A percentile compares a stretch with the other conserved stretches of the same genome.
Conservation (phyloP, 1,140 invertebrate genomes). For the Magallana angulata region DNA sequence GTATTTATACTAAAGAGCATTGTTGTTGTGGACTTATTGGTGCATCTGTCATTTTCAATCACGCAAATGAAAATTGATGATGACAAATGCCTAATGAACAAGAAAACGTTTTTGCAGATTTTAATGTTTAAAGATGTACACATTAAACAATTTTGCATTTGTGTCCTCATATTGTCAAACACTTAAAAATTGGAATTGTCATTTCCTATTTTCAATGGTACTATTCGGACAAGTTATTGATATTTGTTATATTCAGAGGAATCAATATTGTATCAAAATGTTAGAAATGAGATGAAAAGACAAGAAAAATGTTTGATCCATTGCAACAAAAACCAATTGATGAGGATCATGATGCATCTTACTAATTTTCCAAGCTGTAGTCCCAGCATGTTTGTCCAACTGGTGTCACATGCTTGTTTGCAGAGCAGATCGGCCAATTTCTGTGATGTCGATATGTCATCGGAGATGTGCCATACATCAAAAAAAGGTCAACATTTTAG, state of each 20-base stretch:
- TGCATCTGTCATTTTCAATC: slow-evolving; percentile 8
- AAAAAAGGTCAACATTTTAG: slow-evolving; percentile 52
- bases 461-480: slow-evolving; percentile 59
- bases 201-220: too few species aligned
- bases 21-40: neutral
- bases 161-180: too few species aligned
- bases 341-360: slow-evolving; percentile 16
- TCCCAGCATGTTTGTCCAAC: slow-evolving; percentile 53
- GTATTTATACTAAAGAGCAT: too few species aligned
- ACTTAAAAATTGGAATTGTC: too few species aligned
- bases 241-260: too few species aligned
- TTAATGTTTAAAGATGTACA: neutral
- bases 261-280: neutral
- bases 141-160: too few species aligned
- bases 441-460: slow-evolving; percentile 53
- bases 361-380: slow-evolving; percentile 38
- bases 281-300: slow-evolving; percentile 31
- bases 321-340: slow-evolving; percentile 33
- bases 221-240: too few species aligned
- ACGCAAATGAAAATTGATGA: neutral
- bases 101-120: neutral
- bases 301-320: slow-evolving; percentile 31
- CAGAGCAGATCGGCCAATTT: slow-evolving; percentile 53
- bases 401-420: slow-evolving; percentile 58
- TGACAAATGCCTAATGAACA: neutral